These are phyloP conservation scores for Streblospio benedicti DNA, from an alignment of 1,140 invertebrate species.

Conservation along the genomic window DNA sequence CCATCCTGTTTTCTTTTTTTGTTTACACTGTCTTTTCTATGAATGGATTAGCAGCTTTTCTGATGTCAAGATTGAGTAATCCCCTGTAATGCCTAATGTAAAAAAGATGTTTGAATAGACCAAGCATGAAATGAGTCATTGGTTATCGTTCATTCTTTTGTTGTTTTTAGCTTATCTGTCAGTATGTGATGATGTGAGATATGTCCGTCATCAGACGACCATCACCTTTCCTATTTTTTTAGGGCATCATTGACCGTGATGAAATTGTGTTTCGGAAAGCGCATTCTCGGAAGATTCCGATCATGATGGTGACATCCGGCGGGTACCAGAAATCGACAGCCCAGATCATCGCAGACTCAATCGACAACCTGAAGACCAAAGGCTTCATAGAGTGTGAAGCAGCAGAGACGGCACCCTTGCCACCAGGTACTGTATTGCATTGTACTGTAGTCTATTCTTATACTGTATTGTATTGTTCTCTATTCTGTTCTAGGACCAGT, in stretches of 20 bases:
- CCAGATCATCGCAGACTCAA: conserved; percentile 70
- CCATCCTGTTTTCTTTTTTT: no score
- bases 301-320: conserved; percentile 80
- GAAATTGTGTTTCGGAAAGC: conserved; percentile 70
- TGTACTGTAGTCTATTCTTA: no score
- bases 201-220: conserved; percentile 14
- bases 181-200: conserved; percentile 2
- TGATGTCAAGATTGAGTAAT: not conserved
- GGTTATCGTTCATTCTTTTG: not conserved
- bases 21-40: not conserved
- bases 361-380: conserved; percentile 57
- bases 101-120: not conserved
- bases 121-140: not conserved
- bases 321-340: conserved; percentile 70
- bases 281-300: conserved; percentile 58
- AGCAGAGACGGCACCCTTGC: conserved; percentile 24
- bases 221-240: conserved; percentile 21
- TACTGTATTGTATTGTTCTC: no score
- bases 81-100: not conserved
- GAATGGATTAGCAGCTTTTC: not conserved
- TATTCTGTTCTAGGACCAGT: no score
- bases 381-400: conserved; percentile 37
- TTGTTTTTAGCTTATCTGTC: not conserved
- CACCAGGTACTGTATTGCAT: no score
- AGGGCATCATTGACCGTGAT: conserved; percentile 74